Evolutionary conservation across 2,797 vertebrate genomes (phyloP).

Genomic region (Streptopelia turtur): DNA sequence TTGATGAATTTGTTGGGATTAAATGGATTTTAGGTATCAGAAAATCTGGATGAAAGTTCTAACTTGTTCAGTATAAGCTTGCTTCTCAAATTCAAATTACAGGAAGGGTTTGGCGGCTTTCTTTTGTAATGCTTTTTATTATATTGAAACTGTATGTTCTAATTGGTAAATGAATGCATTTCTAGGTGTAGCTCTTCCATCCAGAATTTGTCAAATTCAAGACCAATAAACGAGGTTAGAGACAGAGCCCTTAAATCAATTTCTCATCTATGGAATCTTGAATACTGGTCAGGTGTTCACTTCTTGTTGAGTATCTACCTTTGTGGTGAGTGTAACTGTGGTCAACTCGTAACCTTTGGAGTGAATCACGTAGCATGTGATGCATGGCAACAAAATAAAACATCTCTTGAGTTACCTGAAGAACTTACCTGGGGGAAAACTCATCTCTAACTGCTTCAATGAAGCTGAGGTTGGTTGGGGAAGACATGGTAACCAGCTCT

Average conservation of each 20-base stretch:
- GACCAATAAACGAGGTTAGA: not conserved
- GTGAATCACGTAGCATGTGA: not conserved
- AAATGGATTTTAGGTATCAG: not conserved
- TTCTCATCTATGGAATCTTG: not conserved
- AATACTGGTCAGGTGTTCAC: not conserved
- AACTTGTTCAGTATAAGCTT: not conserved
- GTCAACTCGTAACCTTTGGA: not conserved
- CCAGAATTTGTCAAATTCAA: not conserved
- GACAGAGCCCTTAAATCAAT: not conserved
- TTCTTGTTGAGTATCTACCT: fast-evolving
- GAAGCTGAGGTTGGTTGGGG: not conserved
- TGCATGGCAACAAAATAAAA: not conserved
- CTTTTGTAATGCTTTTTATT: not conserved
- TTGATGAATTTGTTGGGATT: not conserved
- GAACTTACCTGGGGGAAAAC: not conserved
- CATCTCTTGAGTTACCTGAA: not conserved
- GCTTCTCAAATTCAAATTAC: not conserved
- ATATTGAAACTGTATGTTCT: not conserved
- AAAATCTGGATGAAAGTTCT: not conserved
- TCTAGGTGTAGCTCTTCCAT: not conserved
- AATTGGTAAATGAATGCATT: fast-evolving
- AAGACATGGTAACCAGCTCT: fast-evolving
- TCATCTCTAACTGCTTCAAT: not conserved
- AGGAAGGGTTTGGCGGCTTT: not conserved
- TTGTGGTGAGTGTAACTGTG: not conserved